Evolutionary conservation across 2,797 vertebrate genomes (phyloP), one percentile per base, ranked within the genome.

Genomic region (Caiman crocodilus): DNA sequence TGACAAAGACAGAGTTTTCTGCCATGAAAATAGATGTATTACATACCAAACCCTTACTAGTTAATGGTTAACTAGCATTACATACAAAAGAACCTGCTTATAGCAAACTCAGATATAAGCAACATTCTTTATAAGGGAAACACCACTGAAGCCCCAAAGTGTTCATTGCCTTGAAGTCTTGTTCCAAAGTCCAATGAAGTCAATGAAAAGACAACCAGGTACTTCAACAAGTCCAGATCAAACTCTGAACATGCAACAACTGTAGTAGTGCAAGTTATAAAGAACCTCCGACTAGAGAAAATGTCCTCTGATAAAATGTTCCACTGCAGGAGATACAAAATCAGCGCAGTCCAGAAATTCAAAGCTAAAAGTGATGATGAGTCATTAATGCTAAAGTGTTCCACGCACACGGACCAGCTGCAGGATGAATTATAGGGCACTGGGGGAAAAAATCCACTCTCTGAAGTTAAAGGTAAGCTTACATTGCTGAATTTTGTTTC

Each of bases 231-330:
- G 23, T 1, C 5, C 67, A 21, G 65, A 67, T 12, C 18, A 4
- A 65, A 63, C 1, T 11, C 65, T 0, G 5, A 61, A 81, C 59
- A 59, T 50, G 28, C 0, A 4, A 60, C 63, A 10, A 16, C 1
- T 11, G 17, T 23, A 16, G 1, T 0, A 73, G 32, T 23, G 25
- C 35, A 14, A 3, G 23, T 25, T 3, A 56, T 1, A 5, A 6
- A 57, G 3, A 2, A 0, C 0, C 3, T 8, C 21, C 1, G 0
- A 12, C 13, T 30, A 0, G 0, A 3, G 21, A 1, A 2, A 82
- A n/a, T 5, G 61, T 8, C 80, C 61, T 74, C n/a, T 4, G 0
- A 23, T 4, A 11, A 9, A 2, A 3, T 0, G 15, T 18, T 23
- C 75, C 50, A 50, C 25, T 30, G 61, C 14, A 3, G 42, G 77